Conservation (phyloP, 2,888 invertebrate genomes). For the Hoplodrina ambigua region DNA sequence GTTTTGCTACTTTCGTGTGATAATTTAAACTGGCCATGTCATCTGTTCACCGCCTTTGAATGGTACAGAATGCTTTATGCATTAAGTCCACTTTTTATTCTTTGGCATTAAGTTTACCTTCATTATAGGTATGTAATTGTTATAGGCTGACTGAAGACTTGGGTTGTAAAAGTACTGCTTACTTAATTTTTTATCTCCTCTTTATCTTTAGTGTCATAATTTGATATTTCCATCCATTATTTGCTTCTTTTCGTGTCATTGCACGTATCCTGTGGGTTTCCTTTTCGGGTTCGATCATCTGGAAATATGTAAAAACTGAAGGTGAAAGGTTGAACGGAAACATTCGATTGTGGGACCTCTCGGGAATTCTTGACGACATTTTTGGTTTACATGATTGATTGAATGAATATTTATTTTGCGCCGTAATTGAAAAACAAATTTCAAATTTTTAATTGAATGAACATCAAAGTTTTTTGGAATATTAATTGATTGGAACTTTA, state of each 20-base stretch:
- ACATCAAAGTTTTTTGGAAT: not conserved
- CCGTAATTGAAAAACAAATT: constrained; percentile 3
- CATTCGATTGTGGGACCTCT: not conserved
- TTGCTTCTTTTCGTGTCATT: constrained; percentile 11
- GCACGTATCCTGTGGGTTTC: constrained; percentile 18
- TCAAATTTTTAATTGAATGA: not conserved
- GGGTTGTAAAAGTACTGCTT: not conserved
- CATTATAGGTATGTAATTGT: not conserved
- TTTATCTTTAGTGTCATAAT: not conserved
- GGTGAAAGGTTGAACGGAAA: constrained; percentile 27
- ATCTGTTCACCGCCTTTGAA: no score
- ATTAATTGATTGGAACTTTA: constrained; percentile 14
- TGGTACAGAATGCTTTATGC: no score
- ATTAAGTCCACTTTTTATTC: no score
- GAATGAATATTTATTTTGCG: constrained; percentile 11
- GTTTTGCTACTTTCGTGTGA: no score
- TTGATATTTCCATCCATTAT: not conserved
- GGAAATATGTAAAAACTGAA: constrained; percentile 26
- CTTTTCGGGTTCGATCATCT: constrained; percentile 19
- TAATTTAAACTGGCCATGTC: no score
- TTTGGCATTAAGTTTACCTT: no score
- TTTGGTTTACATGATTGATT: constrained; percentile 8
- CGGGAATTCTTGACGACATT: not conserved
- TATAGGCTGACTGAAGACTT: not conserved
- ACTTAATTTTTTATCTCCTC: not conserved